Conservation (phyloP, 2,113 vertebrate species). For the Callopanchax toddi region DNA sequence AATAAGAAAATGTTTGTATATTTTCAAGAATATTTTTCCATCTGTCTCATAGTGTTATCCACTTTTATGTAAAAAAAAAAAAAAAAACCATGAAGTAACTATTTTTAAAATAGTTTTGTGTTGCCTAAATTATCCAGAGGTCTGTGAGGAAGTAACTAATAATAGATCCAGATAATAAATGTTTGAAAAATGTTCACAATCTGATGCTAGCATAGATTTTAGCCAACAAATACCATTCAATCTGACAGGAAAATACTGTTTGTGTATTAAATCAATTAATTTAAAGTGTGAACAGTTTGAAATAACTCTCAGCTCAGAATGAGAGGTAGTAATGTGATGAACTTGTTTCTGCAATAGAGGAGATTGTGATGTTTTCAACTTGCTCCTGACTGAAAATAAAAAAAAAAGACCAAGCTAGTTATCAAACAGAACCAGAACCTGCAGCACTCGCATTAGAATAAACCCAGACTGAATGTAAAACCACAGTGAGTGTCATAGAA, state of each 20-base stretch:
- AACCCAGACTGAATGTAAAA: not conserved
- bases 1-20: slow-evolving; percentile 12
- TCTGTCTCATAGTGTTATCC: not conserved
- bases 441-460: slow-evolving; percentile 22
- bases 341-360: not conserved
- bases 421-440: slow-evolving; percentile 44
- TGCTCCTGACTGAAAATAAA: not conserved
- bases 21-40: slow-evolving; percentile 29
- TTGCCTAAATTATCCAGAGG: slow-evolving; percentile 2
- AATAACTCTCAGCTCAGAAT: not conserved
- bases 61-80: slow-evolving; percentile 24
- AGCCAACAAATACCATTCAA: not conserved
- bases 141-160: not conserved
- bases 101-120: slow-evolving; percentile 20
- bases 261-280: not conserved
- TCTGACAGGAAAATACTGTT: no score
- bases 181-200: slow-evolving; percentile 1
- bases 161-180: not conserved
- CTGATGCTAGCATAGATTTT: not conserved
- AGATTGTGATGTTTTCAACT: not conserved
- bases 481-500: no score
- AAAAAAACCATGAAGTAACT: not conserved
- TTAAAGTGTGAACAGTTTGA: no score
- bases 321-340: not conserved
- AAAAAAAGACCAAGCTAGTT: slow-evolving; percentile 1